Base-by-base conservation (phyloP, 2,888 invertebrate genomes). In the Mylabris sibirica region DNA sequence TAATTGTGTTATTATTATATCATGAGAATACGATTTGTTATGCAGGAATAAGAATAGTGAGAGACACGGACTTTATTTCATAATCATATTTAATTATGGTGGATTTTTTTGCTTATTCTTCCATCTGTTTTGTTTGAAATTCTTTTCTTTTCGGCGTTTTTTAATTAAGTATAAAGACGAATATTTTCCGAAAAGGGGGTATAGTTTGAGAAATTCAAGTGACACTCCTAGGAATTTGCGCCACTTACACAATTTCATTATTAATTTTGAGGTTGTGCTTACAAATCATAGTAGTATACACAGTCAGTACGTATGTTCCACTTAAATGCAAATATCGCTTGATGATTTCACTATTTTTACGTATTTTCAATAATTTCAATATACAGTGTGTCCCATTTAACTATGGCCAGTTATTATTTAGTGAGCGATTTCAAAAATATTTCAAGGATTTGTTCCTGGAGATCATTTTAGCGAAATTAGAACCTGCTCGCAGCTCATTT, bases 181-280 rank as follows among this genome's bases (percentile, higher is more conserved):
- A 38, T 38, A 38, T 38, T 38, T 38, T 14, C 38, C 14, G 11
- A 38, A 38, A 38, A 12, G 3, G 38, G 38, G 38, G 38, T 49
- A 9, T 49, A 20, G 9, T 49, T 44, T 17, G 3, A 44, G 44
- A 53, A 22, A 53, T 24, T 53, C 5, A 24, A 11, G 5, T n/a
- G 57, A 26, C 57, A 26, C 57, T 57, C 57, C 57, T 57, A 26
- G 30, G 14, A 12, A 26, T 57, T 57, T 57, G 57, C 57, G 57
- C 57, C 26, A 57, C 57, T 57, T 57, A 57, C 57, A 57, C 57
- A 57, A 57, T 57, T 57, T 57, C 57, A 57, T 57, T 26, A 26
- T 5, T 57, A 57, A 57, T 57, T 57, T 57, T 57, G 57, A 57
- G 57, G 57, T 57, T 57, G 41, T 41, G 20, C 49, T 9, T 49